Conservation (phyloP, 2,113 vertebrate species). For the Ancistrus triradiatus region DNA sequence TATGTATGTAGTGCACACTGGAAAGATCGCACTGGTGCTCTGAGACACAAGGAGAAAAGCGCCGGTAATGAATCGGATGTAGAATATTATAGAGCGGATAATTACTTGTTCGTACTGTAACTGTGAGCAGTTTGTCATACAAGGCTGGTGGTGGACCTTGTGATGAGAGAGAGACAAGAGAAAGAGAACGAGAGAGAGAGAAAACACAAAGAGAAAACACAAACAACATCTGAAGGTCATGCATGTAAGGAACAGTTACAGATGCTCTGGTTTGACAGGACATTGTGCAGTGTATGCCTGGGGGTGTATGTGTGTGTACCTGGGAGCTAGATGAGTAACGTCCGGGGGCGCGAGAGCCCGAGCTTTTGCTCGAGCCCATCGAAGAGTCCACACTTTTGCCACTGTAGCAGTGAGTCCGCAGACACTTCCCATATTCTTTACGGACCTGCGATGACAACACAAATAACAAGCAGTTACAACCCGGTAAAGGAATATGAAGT, state of each 20-base stretch:
- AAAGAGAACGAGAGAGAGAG: constrained; percentile 21
- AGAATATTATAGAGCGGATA: constrained; percentile 34
- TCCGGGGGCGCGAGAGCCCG: constrained; percentile 83
- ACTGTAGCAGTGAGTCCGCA: constrained; percentile 92
- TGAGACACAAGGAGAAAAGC: constrained; percentile 11
- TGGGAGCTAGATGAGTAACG: constrained; percentile 92
- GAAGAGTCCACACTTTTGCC: constrained; percentile 95
- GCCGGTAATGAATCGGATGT: constrained; percentile 16
- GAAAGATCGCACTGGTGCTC: constrained; percentile 14
- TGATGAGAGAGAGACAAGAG: constrained; percentile 33
- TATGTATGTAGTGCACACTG: neutral
- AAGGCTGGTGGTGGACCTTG: constrained; percentile 46
- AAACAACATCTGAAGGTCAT: constrained; percentile 17
- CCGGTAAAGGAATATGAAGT: too few species aligned
- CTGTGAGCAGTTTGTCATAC: constrained; percentile 50
- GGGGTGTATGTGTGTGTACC: constrained; percentile 60
- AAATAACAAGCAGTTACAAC: too few species aligned
- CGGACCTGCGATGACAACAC: too few species aligned
- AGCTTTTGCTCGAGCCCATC: constrained; percentile 89
- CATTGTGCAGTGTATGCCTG: neutral
- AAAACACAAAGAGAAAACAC: constrained; percentile 29
- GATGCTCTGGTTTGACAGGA: constrained; percentile 15
- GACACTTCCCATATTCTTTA: constrained; percentile 95
- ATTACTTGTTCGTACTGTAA: constrained; percentile 50
- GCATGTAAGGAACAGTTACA: constrained; percentile 28